Evolutionary conservation across 2,797 vertebrate species (phyloP).

Genomic region (Tamandua tetradactyla): DNA sequence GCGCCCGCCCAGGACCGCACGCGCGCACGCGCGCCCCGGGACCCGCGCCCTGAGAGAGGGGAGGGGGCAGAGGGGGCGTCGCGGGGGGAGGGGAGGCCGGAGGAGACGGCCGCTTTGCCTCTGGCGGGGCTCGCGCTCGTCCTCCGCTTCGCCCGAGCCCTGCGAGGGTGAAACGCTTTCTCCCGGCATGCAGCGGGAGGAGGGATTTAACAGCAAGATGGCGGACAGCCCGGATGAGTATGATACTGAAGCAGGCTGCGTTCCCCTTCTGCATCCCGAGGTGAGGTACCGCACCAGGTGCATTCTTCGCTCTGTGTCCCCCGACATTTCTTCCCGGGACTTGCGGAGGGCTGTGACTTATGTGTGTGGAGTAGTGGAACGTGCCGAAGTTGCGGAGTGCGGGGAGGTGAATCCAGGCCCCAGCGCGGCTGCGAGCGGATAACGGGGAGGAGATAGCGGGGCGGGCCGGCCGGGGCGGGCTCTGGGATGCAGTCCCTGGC

Average conservation of each 20-base stretch:
- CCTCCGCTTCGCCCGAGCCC: constrained; percentile 53
- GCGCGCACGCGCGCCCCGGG: constrained; percentile 14
- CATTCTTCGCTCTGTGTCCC: fast-evolving
- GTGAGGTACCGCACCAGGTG: constrained; percentile 81
- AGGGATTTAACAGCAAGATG: constrained; percentile 95
- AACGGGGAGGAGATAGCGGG: constrained; percentile 75
- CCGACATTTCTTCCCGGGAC: neutral
- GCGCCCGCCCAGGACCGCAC: neutral
- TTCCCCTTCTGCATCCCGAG: constrained; percentile 97
- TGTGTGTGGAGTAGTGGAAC: neutral
- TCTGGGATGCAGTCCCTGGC: constrained; percentile 3
- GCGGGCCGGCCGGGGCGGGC: constrained; percentile 64
- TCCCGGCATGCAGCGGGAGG: constrained; percentile 95
- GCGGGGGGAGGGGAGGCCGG: neutral
- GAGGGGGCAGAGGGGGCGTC: neutral
- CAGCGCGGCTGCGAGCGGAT: constrained; percentile 63
- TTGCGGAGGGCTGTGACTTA: neutral
- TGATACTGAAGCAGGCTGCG: constrained; percentile 96
- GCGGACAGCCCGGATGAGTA: constrained; percentile 97
- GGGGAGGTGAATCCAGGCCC: constrained; percentile 63
- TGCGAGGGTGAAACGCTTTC: constrained; percentile 81
- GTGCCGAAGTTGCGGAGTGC: constrained; percentile 10
- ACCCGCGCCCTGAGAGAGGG: neutral
- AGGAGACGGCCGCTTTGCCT: constrained; percentile 46
- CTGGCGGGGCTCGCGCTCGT: constrained; percentile 51